phyloP scores from a whole-genome alignment of 2,113 vertebrate species.

The Raja brachyura region DNA sequence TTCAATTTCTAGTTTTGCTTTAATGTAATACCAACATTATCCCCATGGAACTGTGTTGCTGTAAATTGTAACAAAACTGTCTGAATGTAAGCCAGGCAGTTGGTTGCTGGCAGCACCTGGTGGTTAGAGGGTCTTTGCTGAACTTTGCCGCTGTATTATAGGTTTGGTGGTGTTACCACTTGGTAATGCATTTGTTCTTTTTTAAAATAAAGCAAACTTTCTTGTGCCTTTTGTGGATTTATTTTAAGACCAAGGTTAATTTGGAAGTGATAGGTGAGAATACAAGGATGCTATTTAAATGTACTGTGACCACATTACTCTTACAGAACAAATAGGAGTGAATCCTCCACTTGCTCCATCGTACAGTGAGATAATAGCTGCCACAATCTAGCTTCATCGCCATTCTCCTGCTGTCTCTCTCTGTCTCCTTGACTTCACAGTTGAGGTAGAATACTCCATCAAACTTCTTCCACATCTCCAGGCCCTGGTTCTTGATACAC shows the following conservation, averaged over 20 bases:
- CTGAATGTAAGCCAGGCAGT: not conserved
- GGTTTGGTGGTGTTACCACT: not conserved
- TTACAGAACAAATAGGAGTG: too few relatives aligned
- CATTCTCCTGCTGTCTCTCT: too few relatives aligned
- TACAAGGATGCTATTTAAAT: too few relatives aligned
- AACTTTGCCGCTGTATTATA: slow-evolving; percentile 9
- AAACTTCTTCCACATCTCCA: too few relatives aligned
- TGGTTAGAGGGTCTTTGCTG: not conserved
- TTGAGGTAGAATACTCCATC: too few relatives aligned
- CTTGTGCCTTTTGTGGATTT: not conserved
- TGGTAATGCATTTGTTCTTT: not conserved
- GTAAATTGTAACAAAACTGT: not conserved
- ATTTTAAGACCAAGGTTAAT: not conserved
- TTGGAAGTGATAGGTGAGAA: too few relatives aligned
- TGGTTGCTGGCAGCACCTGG: not conserved
- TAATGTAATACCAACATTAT: slow-evolving; percentile 19
- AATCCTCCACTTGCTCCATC: too few relatives aligned
- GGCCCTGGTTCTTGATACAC: too few relatives aligned
- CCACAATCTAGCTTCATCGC: too few relatives aligned
- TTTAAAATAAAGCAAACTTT: slow-evolving; percentile 28
- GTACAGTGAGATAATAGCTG: too few relatives aligned
- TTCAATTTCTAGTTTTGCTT: slow-evolving; percentile 22
- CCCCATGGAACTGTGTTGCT: not conserved
- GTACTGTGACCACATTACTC: too few relatives aligned
- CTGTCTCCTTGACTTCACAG: too few relatives aligned